Percentiles rank a stretch among this genome's conserved stretches.
Evolutionary conservation across 2,888 invertebrate species (phyloP).

Genomic region (Spodoptera exigua): DNA sequence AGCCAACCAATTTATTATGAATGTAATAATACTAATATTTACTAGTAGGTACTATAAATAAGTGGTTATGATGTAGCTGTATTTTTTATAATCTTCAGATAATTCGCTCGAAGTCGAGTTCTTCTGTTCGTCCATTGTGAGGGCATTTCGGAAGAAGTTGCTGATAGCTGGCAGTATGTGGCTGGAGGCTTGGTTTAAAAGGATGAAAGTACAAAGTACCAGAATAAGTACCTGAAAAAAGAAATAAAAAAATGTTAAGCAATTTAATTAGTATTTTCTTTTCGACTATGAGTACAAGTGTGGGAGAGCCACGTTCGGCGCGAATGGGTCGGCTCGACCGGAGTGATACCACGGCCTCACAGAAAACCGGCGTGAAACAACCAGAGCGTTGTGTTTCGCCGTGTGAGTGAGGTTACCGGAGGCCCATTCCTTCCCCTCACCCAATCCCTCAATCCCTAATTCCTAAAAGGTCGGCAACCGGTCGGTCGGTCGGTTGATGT

Average conservation of each 20-base stretch:
- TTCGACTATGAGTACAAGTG: too few relatives aligned
- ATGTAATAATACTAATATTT: slow-evolving; percentile 5
- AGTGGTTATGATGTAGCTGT: slow-evolving; percentile 82
- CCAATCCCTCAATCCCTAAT: too few relatives aligned
- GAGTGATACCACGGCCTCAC: too few relatives aligned
- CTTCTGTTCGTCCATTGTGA: slow-evolving; percentile 10
- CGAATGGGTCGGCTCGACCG: too few relatives aligned
- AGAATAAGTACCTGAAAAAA: slow-evolving; percentile 52
- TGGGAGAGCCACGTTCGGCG: too few relatives aligned
- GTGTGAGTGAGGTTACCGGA: too few relatives aligned
- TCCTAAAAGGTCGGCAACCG: too few relatives aligned
- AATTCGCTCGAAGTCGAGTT: slow-evolving; percentile 35
- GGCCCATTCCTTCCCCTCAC: too few relatives aligned
- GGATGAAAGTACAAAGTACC: slow-evolving; percentile 35
- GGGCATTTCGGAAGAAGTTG: slow-evolving; percentile 18
- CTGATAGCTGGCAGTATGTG: slow-evolving; percentile 31
- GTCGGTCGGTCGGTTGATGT: too few relatives aligned
- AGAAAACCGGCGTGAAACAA: too few relatives aligned
- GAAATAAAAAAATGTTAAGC: not conserved
- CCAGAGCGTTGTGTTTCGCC: too few relatives aligned
- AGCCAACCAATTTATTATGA: not conserved
- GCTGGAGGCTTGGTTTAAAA: slow-evolving; percentile 31
- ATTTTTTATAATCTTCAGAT: slow-evolving; percentile 83
- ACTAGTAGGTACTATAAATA: slow-evolving; percentile 73
- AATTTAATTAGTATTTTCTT: not conserved